These are phyloP conservation scores for Solenodon paradoxus DNA, from an alignment of 2,113 vertebrate genomes.

Conservation along the genomic window DNA sequence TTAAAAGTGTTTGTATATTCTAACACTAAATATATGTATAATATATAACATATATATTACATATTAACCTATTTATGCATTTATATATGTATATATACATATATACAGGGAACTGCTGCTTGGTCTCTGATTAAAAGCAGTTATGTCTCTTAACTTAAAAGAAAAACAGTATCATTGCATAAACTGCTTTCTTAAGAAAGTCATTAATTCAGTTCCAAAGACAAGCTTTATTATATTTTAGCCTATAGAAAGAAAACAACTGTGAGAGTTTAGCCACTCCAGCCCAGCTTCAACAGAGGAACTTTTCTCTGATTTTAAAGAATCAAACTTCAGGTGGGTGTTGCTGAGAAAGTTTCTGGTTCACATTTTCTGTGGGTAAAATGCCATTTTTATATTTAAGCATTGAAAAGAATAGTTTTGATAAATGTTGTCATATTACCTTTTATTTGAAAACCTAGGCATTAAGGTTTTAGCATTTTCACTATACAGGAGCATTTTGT, in stretches of 20 bases:
- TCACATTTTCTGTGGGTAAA: conserved; percentile 31
- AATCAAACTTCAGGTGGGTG: background rate
- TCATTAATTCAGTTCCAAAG: conserved; percentile 43
- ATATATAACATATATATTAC: background rate
- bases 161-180: background rate
- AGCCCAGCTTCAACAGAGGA: conserved; percentile 10
- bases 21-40: background rate
- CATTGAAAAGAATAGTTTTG: background rate
- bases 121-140: background rate
- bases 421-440: conserved; percentile 18
- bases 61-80: background rate
- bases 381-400: background rate
- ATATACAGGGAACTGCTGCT: background rate
- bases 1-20: conserved; percentile 29
- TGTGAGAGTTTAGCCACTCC: background rate
- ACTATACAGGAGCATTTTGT: conserved; percentile 38
- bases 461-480: conserved; percentile 67
- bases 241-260: conserved; percentile 51
- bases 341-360: conserved; percentile 55
- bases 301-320: conserved; percentile 8
- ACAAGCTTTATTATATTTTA: conserved; percentile 50
- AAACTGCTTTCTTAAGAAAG: conserved; percentile 56
- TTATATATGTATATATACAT: no score
- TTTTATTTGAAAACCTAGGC: conserved; percentile 62
- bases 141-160: conserved; percentile 36